phyloP scores from a whole-genome alignment of 2,797 vertebrate genomes.

The Artibeus jamaicensis region DNA sequence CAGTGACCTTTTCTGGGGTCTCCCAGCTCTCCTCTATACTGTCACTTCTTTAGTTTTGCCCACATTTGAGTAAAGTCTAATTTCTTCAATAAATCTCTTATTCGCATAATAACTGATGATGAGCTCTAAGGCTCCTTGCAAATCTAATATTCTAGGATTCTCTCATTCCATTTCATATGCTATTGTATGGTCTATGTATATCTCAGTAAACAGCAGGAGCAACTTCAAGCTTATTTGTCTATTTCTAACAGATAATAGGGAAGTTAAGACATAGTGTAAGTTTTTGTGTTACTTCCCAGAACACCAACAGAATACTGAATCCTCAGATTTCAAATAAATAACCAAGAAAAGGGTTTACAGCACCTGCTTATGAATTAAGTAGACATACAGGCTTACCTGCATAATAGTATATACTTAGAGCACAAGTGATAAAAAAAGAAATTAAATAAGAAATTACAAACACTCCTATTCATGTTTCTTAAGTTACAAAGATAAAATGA shows the following conservation, averaged over 20 bases:
- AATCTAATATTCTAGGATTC: neutral
- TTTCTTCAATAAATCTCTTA: neutral
- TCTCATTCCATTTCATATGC: neutral
- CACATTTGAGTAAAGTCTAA: neutral
- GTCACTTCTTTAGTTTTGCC: neutral
- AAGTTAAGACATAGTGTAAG: neutral
- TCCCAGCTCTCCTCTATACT: neutral
- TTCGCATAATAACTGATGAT: neutral
- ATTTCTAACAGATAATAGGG: conserved; percentile 5
- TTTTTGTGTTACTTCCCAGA: conserved; percentile 61
- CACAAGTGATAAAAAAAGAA: conserved; percentile 59
- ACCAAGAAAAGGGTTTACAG: conserved; percentile 57
- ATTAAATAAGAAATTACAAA: conserved; percentile 73
- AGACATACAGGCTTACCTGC: neutral
- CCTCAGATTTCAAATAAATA: conserved; percentile 65
- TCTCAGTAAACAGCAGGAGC: neutral
- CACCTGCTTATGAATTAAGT: conserved; percentile 44
- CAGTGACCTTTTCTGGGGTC: neutral
- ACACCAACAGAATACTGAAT: neutral
- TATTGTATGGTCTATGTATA: neutral
- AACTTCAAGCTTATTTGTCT: neutral
- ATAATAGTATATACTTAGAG: conserved; percentile 64
- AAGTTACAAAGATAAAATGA: conserved; percentile 74
- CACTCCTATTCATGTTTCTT: conserved; percentile 68
- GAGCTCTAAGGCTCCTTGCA: neutral